Percentiles rank a stretch among this genome's conserved stretches.
Conservation (phyloP, 2,113 vertebrate species). For the Henicopernis longicauda region DNA sequence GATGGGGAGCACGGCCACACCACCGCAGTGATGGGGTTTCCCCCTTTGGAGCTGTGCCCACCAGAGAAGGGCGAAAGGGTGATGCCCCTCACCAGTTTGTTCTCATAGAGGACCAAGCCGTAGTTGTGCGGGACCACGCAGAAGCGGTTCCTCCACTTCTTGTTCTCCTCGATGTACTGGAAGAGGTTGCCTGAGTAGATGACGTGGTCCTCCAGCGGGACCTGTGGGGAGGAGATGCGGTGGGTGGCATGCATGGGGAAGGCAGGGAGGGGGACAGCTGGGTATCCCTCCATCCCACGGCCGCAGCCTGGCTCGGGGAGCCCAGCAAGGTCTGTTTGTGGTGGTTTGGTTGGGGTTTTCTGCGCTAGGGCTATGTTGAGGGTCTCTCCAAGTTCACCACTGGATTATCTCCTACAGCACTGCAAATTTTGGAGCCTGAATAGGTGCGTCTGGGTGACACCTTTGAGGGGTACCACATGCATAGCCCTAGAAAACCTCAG, state of each 20-base stretch:
- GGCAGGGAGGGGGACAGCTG: background rate
- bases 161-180: conserved; percentile 91
- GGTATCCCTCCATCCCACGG: background rate
- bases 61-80: fast-evolving
- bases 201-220: conserved; percentile 82
- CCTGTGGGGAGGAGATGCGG: conserved; percentile 9
- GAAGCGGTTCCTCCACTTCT: conserved; percentile 92
- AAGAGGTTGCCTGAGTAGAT: conserved; percentile 93
- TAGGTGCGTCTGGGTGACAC: fast-evolving
- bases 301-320: background rate
- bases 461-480: background rate
- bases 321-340: fast-evolving
- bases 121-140: conserved; percentile 87
- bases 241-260: background rate
- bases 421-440: background rate
- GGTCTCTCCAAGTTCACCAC: background rate
- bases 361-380: background rate
- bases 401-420: fast-evolving
- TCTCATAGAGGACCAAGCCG: conserved; percentile 81
- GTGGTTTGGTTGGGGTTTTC: background rate
- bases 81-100: conserved; percentile 79
- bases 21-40: fast-evolving
- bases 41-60: background rate
- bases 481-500: background rate
- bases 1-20: fast-evolving